Evolutionary conservation across 2,113 vertebrate species (phyloP), one percentile per base, ranked within the genome.

Genomic region (Andinoacara biseriatus): DNA sequence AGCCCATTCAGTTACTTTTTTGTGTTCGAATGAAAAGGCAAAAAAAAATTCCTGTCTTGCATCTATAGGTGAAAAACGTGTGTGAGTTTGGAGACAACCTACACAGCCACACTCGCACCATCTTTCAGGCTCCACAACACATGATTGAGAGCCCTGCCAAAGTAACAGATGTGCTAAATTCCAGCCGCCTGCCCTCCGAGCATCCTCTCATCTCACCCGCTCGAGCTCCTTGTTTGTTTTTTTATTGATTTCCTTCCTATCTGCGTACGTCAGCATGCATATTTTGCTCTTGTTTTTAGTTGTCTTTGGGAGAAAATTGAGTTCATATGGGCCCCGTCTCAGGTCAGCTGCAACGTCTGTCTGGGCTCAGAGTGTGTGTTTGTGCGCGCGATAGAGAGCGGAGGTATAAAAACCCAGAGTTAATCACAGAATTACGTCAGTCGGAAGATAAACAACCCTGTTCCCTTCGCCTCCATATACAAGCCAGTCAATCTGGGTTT

Each of bases 171-270:
- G 91, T 94, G 93, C 69, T 84, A 90, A 86, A 94, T 93, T 93
- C 93, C 91, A 90, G 59, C 80, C 75, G 46, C 81, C 83, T 86
- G 78, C 82, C 90, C 90, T 86, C 65, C 52, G 3, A 76, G 81
- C 76, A 13, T 86, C 74, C 89, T 94, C 93, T 95, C 90, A 94
- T 93, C 88, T 90, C 91, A 15, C 85, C 75, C 75, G 60, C 87
- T 84, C 65, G 49, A 75, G 90, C 88, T 88, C 88, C 75, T 83
- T 82, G 69, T 80, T 87, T 83, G 74, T 76, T 87, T 93, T 93
- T 94, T 94, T 87, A 93, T 90, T 90, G 88, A 94, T 94, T 94
- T 94, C 91, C 94, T 93, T 94, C 93, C 92, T 89, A 89, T 93
- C 90, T 93, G 90, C 81, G 78, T 88, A 92, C 83, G 89, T 92